phyloP scores from a whole-genome alignment of 2,888 invertebrate genomes.

The Anthrax anthrax region DNA sequence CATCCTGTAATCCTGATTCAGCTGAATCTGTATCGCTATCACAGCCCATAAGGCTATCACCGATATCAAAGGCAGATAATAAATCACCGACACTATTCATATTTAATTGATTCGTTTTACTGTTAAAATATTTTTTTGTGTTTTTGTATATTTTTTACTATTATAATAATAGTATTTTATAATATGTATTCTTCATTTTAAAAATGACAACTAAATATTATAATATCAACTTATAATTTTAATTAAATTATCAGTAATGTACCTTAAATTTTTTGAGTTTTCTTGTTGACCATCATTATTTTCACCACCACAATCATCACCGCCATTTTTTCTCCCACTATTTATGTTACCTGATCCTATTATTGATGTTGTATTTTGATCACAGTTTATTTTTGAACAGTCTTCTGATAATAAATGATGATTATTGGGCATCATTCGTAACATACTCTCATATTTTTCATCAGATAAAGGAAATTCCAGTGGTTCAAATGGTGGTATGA shows the following conservation, averaged over 20 bases:
- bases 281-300: too few species aligned
- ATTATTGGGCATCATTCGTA: conserved; percentile 52
- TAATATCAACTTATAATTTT: too few species aligned
- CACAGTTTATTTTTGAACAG: conserved; percentile 14
- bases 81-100: conserved; percentile 14
- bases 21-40: conserved; percentile 21
- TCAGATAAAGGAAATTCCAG: conserved; percentile 61
- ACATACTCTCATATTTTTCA: conserved; percentile 51
- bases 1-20: conserved; percentile 48
- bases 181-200: too few species aligned
- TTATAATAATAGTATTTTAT: too few species aligned
- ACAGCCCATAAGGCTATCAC: conserved; percentile 6
- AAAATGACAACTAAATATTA: too few species aligned
- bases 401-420: conserved; percentile 29
- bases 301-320: not conserved
- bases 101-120: not conserved
- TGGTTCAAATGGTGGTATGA: conserved; percentile 58
- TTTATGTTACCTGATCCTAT: too few species aligned
- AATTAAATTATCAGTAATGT: too few species aligned
- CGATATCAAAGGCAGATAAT: conserved; percentile 16
- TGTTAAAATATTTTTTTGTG: too few species aligned
- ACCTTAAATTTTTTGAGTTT: too few species aligned
- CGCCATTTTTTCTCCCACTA: not conserved
- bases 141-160: not conserved
- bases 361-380: conserved; percentile 6